phyloP scores from a whole-genome alignment of 2,797 vertebrate genomes.

The Acomys russatus region DNA sequence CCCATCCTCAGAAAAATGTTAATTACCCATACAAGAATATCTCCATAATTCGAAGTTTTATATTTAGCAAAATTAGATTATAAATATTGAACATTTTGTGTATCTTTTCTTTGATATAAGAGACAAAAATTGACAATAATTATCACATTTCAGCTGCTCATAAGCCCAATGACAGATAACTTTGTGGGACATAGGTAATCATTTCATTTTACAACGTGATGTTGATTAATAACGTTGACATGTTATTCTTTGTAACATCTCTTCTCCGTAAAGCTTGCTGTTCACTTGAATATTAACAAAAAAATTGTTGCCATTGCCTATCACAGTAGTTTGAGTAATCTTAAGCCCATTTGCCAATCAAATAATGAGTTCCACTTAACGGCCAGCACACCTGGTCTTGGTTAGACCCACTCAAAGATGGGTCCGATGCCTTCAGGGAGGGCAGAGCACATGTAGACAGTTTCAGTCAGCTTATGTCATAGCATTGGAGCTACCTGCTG shows the following conservation, averaged over 20 bases:
- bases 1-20: conserved; percentile 37
- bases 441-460: background rate
- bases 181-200: background rate
- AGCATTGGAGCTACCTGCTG: background rate
- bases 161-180: background rate
- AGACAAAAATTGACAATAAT: conserved; percentile 19
- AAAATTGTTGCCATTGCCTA: background rate
- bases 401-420: background rate
- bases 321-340: background rate
- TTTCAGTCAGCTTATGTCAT: background rate
- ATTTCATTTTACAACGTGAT: background rate
- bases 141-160: background rate
- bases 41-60: conserved; percentile 8
- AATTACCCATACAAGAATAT: conserved; percentile 21
- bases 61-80: conserved; percentile 56
- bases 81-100: background rate
- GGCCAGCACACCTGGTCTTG: background rate
- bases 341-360: conserved; percentile 24
- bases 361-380: conserved; percentile 14
- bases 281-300: background rate
- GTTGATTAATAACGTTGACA: background rate
- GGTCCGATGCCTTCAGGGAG: background rate
- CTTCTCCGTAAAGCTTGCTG: conserved; percentile 1
- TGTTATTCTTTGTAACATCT: background rate
- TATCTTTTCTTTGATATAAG: background rate